Evolutionary conservation across 2,888 invertebrate genomes (phyloP).

Genomic region (Drosophila bunnanda): DNA sequence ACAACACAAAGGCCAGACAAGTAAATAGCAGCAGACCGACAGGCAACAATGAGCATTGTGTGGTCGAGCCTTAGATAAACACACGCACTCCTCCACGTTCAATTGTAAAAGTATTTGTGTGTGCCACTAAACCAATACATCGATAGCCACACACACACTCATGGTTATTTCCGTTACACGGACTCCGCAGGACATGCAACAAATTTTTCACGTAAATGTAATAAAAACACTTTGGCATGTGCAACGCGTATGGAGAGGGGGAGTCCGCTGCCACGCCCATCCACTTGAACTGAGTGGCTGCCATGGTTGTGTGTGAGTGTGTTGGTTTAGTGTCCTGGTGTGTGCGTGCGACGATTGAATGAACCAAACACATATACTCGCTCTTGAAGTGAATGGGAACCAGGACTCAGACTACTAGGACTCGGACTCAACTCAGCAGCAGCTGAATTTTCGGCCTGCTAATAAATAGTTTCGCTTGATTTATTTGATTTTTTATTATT

Average conservation of each 20-base stretch:
- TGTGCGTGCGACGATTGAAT: slow-evolving; percentile 49
- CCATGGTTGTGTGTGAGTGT: slow-evolving; percentile 1
- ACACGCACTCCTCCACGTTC: slow-evolving; percentile 48
- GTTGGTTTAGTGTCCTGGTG: slow-evolving; percentile 34
- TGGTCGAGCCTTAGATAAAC: slow-evolving; percentile 48
- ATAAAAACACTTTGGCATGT: slow-evolving; percentile 78
- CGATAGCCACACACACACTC: slow-evolving; percentile 23
- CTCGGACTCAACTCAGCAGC: slow-evolving; percentile 48
- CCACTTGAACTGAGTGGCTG: slow-evolving; percentile 54
- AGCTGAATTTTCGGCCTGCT: slow-evolving; percentile 45
- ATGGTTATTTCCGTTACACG: slow-evolving; percentile 64
- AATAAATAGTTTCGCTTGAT: slow-evolving; percentile 76
- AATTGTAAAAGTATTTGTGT: slow-evolving; percentile 62
- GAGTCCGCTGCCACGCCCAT: slow-evolving; percentile 46
- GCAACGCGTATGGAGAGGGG: slow-evolving; percentile 16
- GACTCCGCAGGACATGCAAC: slow-evolving; percentile 75
- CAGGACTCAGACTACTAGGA: slow-evolving; percentile 29
- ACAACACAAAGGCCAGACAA: slow-evolving; percentile 61
- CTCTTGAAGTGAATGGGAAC: not conserved
- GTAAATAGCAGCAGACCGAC: slow-evolving; percentile 65
- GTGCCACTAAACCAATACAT: slow-evolving; percentile 72
- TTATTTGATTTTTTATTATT: slow-evolving; percentile 80
- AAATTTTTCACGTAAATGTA: slow-evolving; percentile 83
- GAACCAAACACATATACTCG: slow-evolving; percentile 7
- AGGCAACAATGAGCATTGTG: slow-evolving; percentile 70